Base-by-base conservation (phyloP, 2,113 vertebrate species). In the Lophura nycthemera region DNA sequence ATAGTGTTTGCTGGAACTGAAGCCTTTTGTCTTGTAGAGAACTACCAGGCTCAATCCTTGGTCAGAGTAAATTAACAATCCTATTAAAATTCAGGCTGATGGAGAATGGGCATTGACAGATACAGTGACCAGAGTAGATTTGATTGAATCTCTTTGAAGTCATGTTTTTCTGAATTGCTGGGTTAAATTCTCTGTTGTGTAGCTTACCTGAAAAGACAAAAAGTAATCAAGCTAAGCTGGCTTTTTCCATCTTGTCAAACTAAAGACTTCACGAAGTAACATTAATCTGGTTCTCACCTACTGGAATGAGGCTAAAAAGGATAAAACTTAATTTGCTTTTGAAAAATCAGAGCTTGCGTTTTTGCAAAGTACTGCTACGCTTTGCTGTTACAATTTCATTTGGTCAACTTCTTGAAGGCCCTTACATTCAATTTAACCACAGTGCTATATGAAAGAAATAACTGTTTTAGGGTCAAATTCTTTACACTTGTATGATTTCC, bases 241-340 rank as follows among this genome's bases (percentile, higher is more conserved):
- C 10, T 7, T 45, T 50, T 63, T 92, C 38, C 54, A 38, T 60
- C 8, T 74, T 50, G 30, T 73, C 60, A 74, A 6, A 25, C 18
- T 47, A n/a, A 70, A 77, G 60, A 30, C 47, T 78, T 88, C 42
- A 36, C 48, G 66, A 2, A 70, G 45, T 32, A 77, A 10, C 19
- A 8, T 2, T 60, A 66, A 73, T n/a, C 34, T 89, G 24, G 12
- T 90, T 84, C 42, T 90, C 48, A 47, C 34, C 36, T 59, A 38
- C 29, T 69, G 32, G 15, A 36, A 54, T 63, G 45, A 52, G 25
- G 25, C 25, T 8, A 27, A 27, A 70, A 81, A 81, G 21, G 11
- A 34, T 84, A 65, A 71, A 92, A 19, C 22, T 54, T 89, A 40
- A 71, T 89, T 96, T 88, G 70, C 16, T 77, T 34, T 36, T 93